These are phyloP conservation scores for Choloepus hoffmanni DNA, from an alignment of 2,113 vertebrate species.

Conservation along the genomic window DNA sequence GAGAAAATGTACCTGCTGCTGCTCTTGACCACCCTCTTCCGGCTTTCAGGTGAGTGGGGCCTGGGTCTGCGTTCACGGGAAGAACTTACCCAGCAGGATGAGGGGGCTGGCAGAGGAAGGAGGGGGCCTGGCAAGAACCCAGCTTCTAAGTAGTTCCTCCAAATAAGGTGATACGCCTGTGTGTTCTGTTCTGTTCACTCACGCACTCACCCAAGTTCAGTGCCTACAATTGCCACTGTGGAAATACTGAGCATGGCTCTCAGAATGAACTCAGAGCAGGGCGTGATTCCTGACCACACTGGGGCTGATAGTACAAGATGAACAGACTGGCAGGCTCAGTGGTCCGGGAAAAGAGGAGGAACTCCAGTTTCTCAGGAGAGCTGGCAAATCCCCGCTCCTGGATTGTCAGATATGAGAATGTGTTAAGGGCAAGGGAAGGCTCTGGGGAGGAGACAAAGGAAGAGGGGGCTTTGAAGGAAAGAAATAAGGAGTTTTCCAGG, in stretches of 20 bases:
- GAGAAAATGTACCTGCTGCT: conserved; percentile 37
- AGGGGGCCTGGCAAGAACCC: too few relatives aligned
- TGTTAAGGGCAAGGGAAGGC: neutral
- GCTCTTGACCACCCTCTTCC: neutral
- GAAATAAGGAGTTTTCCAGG: neutral
- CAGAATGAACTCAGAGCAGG: fast-evolving
- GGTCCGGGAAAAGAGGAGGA: neutral
- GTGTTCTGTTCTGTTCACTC: neutral
- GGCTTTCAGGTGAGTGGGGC: conserved; percentile 58
- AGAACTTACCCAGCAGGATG: neutral
- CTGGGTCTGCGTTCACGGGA: fast-evolving
- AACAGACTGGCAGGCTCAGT: neutral
- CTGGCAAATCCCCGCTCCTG: fast-evolving
- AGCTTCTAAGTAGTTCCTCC: neutral
- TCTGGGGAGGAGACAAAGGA: neutral
- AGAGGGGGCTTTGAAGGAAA: neutral
- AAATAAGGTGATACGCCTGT: neutral
- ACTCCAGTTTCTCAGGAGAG: neutral
- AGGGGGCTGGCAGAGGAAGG: neutral
- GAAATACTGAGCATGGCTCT: neutral
- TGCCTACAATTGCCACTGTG: fast-evolving
- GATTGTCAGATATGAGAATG: neutral
- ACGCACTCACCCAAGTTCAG: neutral
- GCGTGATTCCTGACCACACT: neutral
- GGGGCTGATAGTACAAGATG: neutral